Conservation (phyloP, 2,113 vertebrate species). For the Triplophysa dalaica region DNA sequence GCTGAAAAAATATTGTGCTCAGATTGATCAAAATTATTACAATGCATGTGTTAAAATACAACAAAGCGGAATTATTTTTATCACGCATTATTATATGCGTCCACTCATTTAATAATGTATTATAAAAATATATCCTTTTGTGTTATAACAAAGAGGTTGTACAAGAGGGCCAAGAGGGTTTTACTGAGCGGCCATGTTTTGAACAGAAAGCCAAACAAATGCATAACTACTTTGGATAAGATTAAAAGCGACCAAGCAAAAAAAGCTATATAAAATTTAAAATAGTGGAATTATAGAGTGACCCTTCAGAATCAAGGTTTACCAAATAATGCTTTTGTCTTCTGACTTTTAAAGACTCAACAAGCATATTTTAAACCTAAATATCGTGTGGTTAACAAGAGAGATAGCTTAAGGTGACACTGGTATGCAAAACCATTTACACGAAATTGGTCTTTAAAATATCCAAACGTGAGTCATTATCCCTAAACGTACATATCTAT, state of each 20-base stretch:
- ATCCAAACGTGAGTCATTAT: background rate
- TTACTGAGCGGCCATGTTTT: background rate
- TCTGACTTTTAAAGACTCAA: constrained; percentile 40
- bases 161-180: background rate
- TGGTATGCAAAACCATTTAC: constrained; percentile 5
- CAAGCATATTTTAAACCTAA: constrained; percentile 33
- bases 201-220: background rate
- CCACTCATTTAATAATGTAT: background rate
- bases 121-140: background rate
- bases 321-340: constrained; percentile 44
- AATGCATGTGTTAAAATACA: background rate
- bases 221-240: background rate
- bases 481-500: background rate
- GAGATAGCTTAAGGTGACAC: constrained; percentile 16
- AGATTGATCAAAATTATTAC: background rate
- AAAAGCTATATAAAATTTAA: background rate
- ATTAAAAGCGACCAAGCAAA: background rate
- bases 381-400: constrained; percentile 8
- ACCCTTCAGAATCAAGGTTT: constrained; percentile 31
- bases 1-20: background rate
- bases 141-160: background rate
- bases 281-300: background rate
- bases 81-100: no score
- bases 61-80: no score
- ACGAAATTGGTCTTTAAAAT: background rate